phyloP scores from a whole-genome alignment of 1,140 invertebrate species.

The Drosophila saltans region DNA sequence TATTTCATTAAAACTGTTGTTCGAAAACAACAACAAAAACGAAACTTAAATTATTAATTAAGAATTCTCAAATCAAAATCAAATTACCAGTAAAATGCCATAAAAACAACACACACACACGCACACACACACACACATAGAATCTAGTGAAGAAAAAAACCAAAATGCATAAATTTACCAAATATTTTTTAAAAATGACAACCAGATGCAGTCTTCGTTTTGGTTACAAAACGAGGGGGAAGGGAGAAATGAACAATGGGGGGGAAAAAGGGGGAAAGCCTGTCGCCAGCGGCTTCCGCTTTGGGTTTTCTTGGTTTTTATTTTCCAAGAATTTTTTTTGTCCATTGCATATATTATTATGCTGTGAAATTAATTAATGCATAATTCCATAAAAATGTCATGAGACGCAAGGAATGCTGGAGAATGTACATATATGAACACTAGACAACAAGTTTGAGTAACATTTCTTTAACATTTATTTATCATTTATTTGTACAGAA shows the following conservation, averaged over 20 bases:
- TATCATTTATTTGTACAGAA: too few species aligned
- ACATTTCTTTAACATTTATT: neutral
- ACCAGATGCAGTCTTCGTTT: constrained; percentile 9
- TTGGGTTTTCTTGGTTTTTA: constrained; percentile 2
- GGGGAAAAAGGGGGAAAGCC: neutral
- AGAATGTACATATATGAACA: neutral
- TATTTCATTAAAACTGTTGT: constrained; percentile 9
- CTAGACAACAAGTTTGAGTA: neutral
- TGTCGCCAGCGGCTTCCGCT: constrained; percentile 20
- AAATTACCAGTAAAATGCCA: constrained; percentile 26
- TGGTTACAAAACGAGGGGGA: neutral
- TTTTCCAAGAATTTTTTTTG: constrained; percentile 13
- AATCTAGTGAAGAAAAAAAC: neutral
- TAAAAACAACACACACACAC: constrained; percentile 8
- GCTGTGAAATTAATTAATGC: constrained; percentile 19
- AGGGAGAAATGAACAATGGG: too few species aligned
- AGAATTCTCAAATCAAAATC: constrained; percentile 30
- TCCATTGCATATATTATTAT: constrained; percentile 16
- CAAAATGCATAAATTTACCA: constrained; percentile 15
- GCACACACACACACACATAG: neutral
- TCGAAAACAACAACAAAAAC: neutral
- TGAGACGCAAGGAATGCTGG: constrained; percentile 9
- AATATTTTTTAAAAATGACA: constrained; percentile 6
- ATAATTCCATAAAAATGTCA: constrained; percentile 21
- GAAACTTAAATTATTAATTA: constrained; percentile 26